Conservation (phyloP, 2,888 invertebrate species). For the Protodeltote pygarga region DNA sequence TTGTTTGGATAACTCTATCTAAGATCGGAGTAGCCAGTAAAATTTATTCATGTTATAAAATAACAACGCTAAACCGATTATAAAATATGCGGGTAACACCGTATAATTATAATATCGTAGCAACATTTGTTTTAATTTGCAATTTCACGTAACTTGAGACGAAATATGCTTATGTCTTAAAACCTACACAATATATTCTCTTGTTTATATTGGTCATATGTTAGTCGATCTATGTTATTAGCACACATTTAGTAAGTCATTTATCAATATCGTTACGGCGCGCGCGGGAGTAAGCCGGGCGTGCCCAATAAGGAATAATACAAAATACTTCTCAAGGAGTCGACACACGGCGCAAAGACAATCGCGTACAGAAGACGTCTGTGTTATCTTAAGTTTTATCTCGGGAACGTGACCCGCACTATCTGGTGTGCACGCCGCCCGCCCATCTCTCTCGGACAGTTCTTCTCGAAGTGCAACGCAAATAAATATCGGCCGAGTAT, state of each 20-base stretch:
- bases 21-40: constrained; percentile 36
- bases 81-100: constrained; percentile 13
- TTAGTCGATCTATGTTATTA: constrained; percentile 39
- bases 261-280: constrained; percentile 33
- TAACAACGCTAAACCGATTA: constrained; percentile 33
- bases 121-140: constrained; percentile 33
- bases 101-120: constrained; percentile 37
- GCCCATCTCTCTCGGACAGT: constrained; percentile 73
- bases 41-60: constrained; percentile 45
- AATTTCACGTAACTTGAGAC: constrained; percentile 28
- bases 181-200: constrained; percentile 25
- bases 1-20: constrained; percentile 48
- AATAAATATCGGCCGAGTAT: constrained; percentile 62
- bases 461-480: constrained; percentile 61
- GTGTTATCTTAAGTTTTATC: constrained; percentile 79
- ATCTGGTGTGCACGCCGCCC: constrained; percentile 71
- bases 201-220: constrained; percentile 30
- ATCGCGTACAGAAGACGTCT: constrained; percentile 74
- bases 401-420: constrained; percentile 82
- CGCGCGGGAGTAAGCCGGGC: constrained; percentile 26
- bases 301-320: constrained; percentile 38
- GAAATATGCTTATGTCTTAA: constrained; percentile 17
- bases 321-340: constrained; percentile 40
- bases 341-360: constrained; percentile 67
- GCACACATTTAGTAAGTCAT: constrained; percentile 35